These are phyloP conservation scores for Zygothrica quintamaculata DNA, from an alignment of 2,888 invertebrate genomes.

Conservation along the genomic window DNA sequence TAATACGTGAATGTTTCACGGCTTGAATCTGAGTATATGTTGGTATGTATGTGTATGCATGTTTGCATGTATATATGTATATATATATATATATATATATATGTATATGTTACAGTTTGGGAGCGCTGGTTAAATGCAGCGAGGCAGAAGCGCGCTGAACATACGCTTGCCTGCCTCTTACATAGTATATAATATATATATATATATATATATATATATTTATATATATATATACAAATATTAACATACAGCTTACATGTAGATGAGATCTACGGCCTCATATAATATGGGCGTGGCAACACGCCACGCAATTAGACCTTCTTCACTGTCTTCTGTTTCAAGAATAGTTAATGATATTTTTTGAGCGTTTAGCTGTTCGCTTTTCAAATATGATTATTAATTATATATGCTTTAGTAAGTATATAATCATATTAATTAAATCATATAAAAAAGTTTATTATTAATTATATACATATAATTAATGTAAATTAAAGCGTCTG, in stretches of 20 bases:
- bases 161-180: conserved; percentile 53
- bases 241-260: conserved; percentile 2
- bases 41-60: conserved; percentile 2
- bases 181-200: conserved; percentile 35
- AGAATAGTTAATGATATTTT: conserved; percentile 23
- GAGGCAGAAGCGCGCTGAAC: conserved; percentile 45
- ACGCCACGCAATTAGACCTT: conserved; percentile 61
- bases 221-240: conserved; percentile 1
- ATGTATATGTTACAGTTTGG: conserved; percentile 1
- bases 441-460: too few species aligned
- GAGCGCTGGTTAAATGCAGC: conserved; percentile 44
- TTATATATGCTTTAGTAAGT: too few species aligned
- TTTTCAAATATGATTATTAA: too few species aligned
- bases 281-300: conserved; percentile 9
- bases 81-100: conserved; percentile 6
- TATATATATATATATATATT: conserved; percentile 17
- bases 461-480: too few species aligned
- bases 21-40: conserved; percentile 12
- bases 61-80: conserved; percentile 1
- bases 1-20: conserved; percentile 59
- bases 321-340: conserved; percentile 31
- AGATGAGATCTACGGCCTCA: conserved; percentile 15
- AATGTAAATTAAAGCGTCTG: too few species aligned
- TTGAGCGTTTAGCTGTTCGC: conserved; percentile 6
- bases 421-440: too few species aligned